A percentile compares a stretch with the other conserved stretches of the same genome.
phyloP scores from a whole-genome alignment of 2,113 vertebrate genomes.

The Xenopus tropicalis region DNA sequence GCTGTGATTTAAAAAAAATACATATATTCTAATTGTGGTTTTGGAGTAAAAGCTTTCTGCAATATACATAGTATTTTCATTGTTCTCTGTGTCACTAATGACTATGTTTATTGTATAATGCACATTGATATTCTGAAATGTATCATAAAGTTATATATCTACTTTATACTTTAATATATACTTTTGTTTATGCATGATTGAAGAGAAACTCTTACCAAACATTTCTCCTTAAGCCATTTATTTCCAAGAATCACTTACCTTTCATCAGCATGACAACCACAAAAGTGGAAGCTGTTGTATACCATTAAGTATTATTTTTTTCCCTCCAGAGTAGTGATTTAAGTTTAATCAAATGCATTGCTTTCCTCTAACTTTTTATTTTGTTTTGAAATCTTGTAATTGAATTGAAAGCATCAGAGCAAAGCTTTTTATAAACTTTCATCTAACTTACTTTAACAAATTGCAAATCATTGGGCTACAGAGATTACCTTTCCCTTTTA shows the following conservation, averaged over 20 bases:
- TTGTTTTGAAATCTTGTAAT: constrained; percentile 30
- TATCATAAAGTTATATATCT: too few species aligned
- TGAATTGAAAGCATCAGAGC: constrained; percentile 12
- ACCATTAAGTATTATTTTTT: constrained; percentile 15
- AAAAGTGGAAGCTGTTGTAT: background rate
- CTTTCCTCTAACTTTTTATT: constrained; percentile 32
- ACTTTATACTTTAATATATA: too few species aligned
- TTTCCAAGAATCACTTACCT: background rate
- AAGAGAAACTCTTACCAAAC: too few species aligned
- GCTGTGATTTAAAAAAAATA: too few species aligned
- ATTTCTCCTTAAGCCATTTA: too few species aligned
- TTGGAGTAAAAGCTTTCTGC: too few species aligned
- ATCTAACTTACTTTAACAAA: constrained; percentile 38
- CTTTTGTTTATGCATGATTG: too few species aligned
- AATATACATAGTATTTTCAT: too few species aligned
- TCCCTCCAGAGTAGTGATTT: constrained; percentile 11
- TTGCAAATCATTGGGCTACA: constrained; percentile 22
- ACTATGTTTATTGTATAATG: too few species aligned
- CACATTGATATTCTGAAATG: too few species aligned
- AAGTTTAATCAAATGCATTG: constrained; percentile 30
- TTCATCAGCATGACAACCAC: constrained; percentile 24
- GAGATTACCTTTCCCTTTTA: constrained; percentile 32
- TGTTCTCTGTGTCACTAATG: too few species aligned
- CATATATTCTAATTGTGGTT: too few species aligned
- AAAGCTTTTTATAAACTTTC: constrained; percentile 27